phyloP scores from a whole-genome alignment of 1,140 invertebrate genomes.

The Maniola jurtina region DNA sequence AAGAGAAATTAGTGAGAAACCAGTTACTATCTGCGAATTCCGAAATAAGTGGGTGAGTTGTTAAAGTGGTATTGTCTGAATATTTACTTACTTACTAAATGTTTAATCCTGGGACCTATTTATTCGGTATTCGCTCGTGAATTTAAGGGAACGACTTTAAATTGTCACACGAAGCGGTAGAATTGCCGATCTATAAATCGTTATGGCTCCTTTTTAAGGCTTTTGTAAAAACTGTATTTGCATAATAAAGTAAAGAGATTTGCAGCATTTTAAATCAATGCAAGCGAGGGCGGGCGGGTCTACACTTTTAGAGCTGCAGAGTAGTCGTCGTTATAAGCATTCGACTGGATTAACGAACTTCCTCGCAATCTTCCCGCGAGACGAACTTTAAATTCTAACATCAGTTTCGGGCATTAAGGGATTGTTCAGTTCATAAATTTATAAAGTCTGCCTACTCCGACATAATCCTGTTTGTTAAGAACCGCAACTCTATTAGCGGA shows the following conservation, averaged over 20 bases:
- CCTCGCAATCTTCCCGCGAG: conserved; percentile 56
- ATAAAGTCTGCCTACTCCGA: conserved; percentile 57
- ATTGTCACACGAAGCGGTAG: conserved; percentile 28
- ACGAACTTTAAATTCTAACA: conserved; percentile 74
- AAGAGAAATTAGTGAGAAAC: conserved; percentile 34
- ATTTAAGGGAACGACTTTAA: conserved; percentile 28
- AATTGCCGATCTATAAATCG: conserved; percentile 35
- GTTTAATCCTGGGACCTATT: conserved; percentile 35
- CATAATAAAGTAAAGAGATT: conserved; percentile 36
- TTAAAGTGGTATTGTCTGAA: conserved; percentile 34
- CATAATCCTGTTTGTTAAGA: conserved; percentile 71
- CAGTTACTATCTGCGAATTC: conserved; percentile 30
- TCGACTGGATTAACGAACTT: conserved; percentile 67
- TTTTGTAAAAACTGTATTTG: conserved; percentile 38
- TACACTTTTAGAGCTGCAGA: conserved; percentile 17
- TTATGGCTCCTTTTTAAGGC: conserved; percentile 27
- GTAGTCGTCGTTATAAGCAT: conserved; percentile 45
- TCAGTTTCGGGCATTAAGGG: conserved; percentile 68
- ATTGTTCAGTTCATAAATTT: conserved; percentile 66
- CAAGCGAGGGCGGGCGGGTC: conserved; percentile 30
- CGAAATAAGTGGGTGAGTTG: conserved; percentile 33
- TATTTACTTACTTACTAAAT: conserved; percentile 38
- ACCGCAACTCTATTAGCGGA: conserved; percentile 63
- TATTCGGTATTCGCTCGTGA: conserved; percentile 31
- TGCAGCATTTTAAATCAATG: conserved; percentile 38